Conservation (phyloP, 2,797 vertebrate genomes). For the Tokudaia tokunoshimensis region DNA sequence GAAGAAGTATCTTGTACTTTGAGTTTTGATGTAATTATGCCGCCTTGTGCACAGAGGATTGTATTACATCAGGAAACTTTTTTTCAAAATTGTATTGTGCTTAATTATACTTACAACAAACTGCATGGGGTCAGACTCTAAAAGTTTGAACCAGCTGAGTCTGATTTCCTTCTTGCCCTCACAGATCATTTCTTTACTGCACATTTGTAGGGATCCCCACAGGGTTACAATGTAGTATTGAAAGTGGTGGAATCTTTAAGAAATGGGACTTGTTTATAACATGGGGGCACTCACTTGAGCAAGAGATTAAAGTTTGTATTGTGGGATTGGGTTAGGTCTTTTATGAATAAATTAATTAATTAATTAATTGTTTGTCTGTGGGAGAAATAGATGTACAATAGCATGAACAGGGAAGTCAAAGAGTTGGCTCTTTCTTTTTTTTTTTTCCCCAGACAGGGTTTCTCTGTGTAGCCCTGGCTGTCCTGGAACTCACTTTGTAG, state of each 20-base stretch:
- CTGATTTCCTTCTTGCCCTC: neutral
- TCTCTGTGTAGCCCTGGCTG: too few relatives aligned
- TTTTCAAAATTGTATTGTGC: neutral
- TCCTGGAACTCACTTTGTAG: too few relatives aligned
- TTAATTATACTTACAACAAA: neutral
- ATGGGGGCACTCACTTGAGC: neutral
- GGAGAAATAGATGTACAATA: too few relatives aligned
- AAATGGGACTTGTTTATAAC: neutral
- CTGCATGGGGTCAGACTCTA: neutral
- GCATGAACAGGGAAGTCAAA: too few relatives aligned
- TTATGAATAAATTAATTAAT: neutral
- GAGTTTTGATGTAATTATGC: neutral
- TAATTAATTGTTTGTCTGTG: too few relatives aligned
- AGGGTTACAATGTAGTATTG: neutral
- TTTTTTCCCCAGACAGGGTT: too few relatives aligned
- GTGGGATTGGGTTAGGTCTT: neutral
- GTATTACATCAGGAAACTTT: neutral
- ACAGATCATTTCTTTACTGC: neutral
- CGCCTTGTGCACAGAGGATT: neutral
- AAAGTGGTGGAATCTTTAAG: neutral
- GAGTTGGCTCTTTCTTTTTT: too few relatives aligned
- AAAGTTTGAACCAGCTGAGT: neutral
- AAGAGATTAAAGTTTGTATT: neutral
- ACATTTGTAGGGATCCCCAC: neutral
- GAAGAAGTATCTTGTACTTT: neutral